Evolutionary conservation across 2,888 invertebrate genomes (phyloP), one percentile per base, ranked within the genome.

Genomic region (Dexiosoma caninum): DNA sequence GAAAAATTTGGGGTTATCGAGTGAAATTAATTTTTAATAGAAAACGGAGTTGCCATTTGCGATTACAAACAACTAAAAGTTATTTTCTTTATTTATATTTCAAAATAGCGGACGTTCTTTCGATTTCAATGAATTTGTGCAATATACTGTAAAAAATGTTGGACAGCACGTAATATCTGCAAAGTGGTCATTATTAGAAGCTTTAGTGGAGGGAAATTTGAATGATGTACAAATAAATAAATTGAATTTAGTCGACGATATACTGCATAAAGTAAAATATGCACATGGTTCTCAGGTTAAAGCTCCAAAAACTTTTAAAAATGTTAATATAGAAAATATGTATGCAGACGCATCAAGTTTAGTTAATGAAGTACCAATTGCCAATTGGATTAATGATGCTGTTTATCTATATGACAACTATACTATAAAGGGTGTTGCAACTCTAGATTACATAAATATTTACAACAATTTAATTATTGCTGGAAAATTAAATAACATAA

Each of bases 231-330:
- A 84, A 5, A 88, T 93, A 16, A 93, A 93, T 84, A 86, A 89
- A 78, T 85, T 92, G 51, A 90, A 92, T 87, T 87, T 93, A 27
- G 85, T 88, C 12, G 88, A 88, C 8, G 93, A 93, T 83, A 87
- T 93, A 16, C 88, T 92, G 82, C 89, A 91, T 49, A 40, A 49
- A 40, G 10, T 44, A 35, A 87, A 88, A 59, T 91, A 91, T 80
- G 78, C 78, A 0, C 64, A 85, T 16, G 42, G 69, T 21, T 92
- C 91, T 85, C 84, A 89, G 3, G 85, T 93, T 1, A 91, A 89
- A 1, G 91, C 91, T 3, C 84, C 84, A 1, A 92, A 92, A 87
- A 85, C 59, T 42, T 85, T 92, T 37, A 57, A 86, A 6, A 86
- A 88, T 66, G 85, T 92, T n/a, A 83, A 83, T 16, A 88, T 91